These are phyloP conservation scores for Myotis yumanensis DNA, from an alignment of 2,113 vertebrate species.

Conservation along the genomic window DNA sequence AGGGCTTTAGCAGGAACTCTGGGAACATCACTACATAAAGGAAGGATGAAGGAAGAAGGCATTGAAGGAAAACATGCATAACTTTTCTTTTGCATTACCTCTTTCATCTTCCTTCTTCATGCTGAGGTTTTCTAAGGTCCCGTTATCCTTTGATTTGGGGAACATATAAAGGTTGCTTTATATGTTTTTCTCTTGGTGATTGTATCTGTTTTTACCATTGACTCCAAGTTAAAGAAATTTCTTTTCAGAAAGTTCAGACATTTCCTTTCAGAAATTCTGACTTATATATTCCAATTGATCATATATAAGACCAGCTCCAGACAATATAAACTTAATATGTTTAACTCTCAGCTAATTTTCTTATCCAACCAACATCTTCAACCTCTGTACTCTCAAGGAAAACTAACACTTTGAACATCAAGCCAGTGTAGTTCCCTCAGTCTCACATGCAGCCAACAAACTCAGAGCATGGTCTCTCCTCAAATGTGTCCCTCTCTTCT, in stretches of 20 bases:
- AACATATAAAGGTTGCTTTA: neutral
- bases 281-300: neutral
- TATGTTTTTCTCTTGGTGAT: neutral
- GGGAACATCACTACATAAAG: neutral
- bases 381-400: neutral
- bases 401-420: neutral
- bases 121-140: neutral
- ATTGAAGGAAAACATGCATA: neutral
- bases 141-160: neutral
- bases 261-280: neutral
- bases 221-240: neutral
- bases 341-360: neutral
- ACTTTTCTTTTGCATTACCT: neutral
- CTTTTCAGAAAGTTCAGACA: neutral
- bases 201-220: neutral
- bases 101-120: neutral
- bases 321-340: neutral
- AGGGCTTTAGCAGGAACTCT: neutral
- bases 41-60: neutral
- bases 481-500: neutral
- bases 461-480: rapidly evolving
- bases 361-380: neutral
- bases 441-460: neutral
- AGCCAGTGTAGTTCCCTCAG: neutral
- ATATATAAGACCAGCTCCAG: neutral